Evolutionary conservation across 2,888 invertebrate species (phyloP).

Genomic region (Gortyna flavago): DNA sequence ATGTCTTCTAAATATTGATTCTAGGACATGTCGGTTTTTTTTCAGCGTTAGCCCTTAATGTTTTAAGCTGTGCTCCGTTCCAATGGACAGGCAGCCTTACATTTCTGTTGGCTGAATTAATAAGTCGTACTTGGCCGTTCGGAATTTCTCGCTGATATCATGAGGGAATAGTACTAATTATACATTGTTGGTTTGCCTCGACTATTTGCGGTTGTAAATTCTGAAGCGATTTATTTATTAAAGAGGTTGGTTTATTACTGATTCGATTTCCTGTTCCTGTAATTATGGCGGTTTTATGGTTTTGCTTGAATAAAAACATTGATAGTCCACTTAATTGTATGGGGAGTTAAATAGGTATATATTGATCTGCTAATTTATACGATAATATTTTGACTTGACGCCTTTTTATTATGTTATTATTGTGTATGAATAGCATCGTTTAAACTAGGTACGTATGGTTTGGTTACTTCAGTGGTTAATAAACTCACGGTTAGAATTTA

Average conservation of each 20-base stretch:
- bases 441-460: background rate
- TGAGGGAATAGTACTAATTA: slow-evolving; percentile 59
- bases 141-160: slow-evolving; percentile 49
- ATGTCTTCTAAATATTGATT: background rate
- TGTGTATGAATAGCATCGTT: background rate
- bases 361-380: background rate
- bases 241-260: slow-evolving; percentile 6
- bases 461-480: background rate
- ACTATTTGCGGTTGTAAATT: slow-evolving; percentile 47
- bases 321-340: background rate
- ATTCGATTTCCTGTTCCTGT: slow-evolving; percentile 14
- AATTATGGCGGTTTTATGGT: background rate
- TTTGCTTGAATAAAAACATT: slow-evolving; percentile 5
- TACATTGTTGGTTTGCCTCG: slow-evolving; percentile 31
- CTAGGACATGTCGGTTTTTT: too few relatives aligned
- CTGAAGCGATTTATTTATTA: slow-evolving; percentile 35
- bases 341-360: background rate
- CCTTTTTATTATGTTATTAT: too few relatives aligned
- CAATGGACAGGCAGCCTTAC: slow-evolving; percentile 7
- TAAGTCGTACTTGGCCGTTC: slow-evolving; percentile 48
- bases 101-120: slow-evolving; percentile 52
- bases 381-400: background rate
- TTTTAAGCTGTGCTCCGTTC: background rate
- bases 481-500: background rate
- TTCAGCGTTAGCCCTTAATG: background rate